Base-by-base conservation (phyloP, 2,888 invertebrate genomes). In the Athalia cordata region DNA sequence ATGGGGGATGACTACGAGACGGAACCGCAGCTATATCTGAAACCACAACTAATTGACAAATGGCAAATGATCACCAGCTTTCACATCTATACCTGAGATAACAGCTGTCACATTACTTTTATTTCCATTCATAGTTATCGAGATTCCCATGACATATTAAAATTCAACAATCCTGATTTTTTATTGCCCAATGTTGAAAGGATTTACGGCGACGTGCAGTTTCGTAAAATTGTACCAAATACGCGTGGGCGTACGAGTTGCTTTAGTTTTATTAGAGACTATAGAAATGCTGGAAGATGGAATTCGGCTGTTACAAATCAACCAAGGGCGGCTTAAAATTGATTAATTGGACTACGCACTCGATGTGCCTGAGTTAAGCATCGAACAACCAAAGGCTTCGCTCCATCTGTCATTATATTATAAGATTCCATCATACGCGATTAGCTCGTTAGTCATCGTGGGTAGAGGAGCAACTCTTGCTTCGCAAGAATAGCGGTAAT, bases 371-470 rank as follows among this genome's bases (percentile, higher is more conserved):
- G 15, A 47, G 52, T 45, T 9, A 43, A 75, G n/a, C 50, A 75
- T 29, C 29, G 15, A 52, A 29, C 62, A 29, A 64, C n/a, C 43
- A 52, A 43, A 15, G 72, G 61, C 43, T 47, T 13, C 5, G 13
- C 5, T 45, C 15, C 3, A 59, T 72, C 72, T 61, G 72, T 59
- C 59, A 49, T 61, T 72, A 72, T 59, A 49, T 59, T 50, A 59
- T 45, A 61, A 72, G 61, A 72, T 59, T 72, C 72, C 59, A 45
- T 59, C 13, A 72, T 47, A 61, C 72, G 64, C 49, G 13, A 4
- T 61, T 61, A 4, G 29, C 75, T 75, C 64, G 75, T 75, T 75
- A 64, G 62, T 75, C 49, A 62, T 15, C 62, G 75, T 75, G 43
- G 52, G 75, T 29, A 50, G 62, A 62, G 7, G 62, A 75, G 50